Base-by-base conservation (phyloP, 2,113 vertebrate species). In the Trinectes maculatus region DNA sequence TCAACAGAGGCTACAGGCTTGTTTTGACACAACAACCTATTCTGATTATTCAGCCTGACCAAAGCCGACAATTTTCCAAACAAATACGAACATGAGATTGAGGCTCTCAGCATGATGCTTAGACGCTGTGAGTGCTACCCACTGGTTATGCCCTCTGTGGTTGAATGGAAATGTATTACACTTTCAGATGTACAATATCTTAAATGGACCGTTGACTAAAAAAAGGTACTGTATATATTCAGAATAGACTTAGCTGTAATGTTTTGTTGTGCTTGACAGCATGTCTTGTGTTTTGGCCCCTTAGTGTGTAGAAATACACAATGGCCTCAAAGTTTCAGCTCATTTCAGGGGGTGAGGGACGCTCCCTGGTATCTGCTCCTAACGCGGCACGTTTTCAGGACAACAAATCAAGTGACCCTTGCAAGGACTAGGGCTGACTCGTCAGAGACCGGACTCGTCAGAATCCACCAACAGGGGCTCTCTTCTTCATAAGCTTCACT, bases 361-460 rank as follows among this genome's bases (percentile, higher is more conserved):
- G 34, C 42, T 67, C 37, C 5, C 15, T 21, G 2, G 46, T 8
- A n/a, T 73, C 34, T 36, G 36, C 33, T 42, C 74, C 66, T 80
- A 59, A 74, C 72, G 26, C 40, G 55, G 48, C 46, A 58, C 63
- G 31, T 74, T 53, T 71, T 75, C 56, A 53, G 80, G 72, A 85
- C 77, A 77, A 74, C 74, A 74, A 77, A 80, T 78, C 71, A 71
- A 65, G 52, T 79, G 72, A 72, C 71, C 47, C 67, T 42, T 39
- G 52, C 74, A 76, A 83, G 86, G 86, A 83, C 82, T 46, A 49
- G 53, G 3, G 7, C 43, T 51, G 59, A 75, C 51, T 63, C 55
- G 61, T 29, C 58, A 60, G 77, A 71, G 51, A 33, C 69, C 39
- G 15, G 67, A 69, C 40, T 68, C 82, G 80, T 87, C 74, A 78